Evolutionary conservation across 2,888 invertebrate species (phyloP), one percentile per base, ranked within the genome.

Genomic region (Linnaemya vulpina): DNA sequence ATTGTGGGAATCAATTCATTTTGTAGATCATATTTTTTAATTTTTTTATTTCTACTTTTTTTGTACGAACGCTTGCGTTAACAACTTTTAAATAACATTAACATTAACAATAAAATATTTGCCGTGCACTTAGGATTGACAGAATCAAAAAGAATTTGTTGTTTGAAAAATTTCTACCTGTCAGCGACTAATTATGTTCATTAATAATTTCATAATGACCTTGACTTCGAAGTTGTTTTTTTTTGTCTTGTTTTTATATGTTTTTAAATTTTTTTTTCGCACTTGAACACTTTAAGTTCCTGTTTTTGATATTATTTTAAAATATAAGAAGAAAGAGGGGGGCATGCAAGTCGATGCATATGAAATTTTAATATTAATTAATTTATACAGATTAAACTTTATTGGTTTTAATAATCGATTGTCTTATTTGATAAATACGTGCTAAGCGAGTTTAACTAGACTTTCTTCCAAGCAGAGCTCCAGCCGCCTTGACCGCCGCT

Each of bases 401-500:
- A 20, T 74, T 58, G 3, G 35, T 55, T 25, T 73, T 5, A 40
- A 8, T 38, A n/a, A 35, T 51, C 13, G 17, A 35, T 65, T 55
- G 22, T 9, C 46, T 63, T 63, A 65, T n/a, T 22, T 46, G 1
- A 55, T 43, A 25, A 8, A 3, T 43, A 22, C 13, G 0, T 11
- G 38, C 35, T 73, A 25, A 73, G 55, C n/a, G 25, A 73, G 38
- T 58, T 65, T 25, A 55, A 55, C 8, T 51, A 71, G 11, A 60
- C 15, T 4, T 10, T 73, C 58, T 74, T 67, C 80, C 80, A 80
- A 38, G 75, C 60, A n/a, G 73, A 73, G 1, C 15, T n/a, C 71
- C 83, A 67, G 20, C 70, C 55, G 15, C 85, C 76, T 68, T 70
- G 81, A 30, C 87, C 53, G 7, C 49, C 49, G 3, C 63, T 65